Base-by-base conservation (phyloP, 2,797 vertebrate species). In the Sebastes nivosus region DNA sequence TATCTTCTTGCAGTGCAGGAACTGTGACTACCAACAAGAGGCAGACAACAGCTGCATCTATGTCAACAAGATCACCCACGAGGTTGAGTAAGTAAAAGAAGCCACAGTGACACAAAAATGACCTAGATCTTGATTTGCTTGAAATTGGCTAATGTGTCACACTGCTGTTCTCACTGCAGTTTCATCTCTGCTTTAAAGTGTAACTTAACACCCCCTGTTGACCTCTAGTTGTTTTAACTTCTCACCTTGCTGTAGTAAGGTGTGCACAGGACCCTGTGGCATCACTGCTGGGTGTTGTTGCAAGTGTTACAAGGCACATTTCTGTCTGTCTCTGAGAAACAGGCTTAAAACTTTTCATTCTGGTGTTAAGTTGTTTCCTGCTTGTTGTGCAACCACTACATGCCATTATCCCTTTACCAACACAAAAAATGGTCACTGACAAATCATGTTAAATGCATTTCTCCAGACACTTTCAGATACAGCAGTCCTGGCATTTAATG, bases 41-140 rank as follows among this genome's bases (percentile, higher is more conserved):
- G 97, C 98, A 0, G 98, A 99, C 93, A 99, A 98, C 93, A 98
- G 97, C 92, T 99, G 98, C 87, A 99, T 99, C 86, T 98, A 99
- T 8, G 98, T 99, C 74, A 99, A 99, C 91, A 99, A 99, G 93
- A 99, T 99, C 94, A 99, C 98, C 2, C 98, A 99, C 8, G 97
- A 99, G 91, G 98, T 98, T n/a, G 98, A 99, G 98, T 99, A 88
- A 97, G 98, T 98, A 85, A 50, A 3, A 24, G 2, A 60, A n/a
- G 27, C 4, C 4, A 63, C 5, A 65, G 8, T 34, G 30, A 1
- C 6, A 27, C 16, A 71, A 20, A 4, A 38, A 22, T 30, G 0
- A 22, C 2, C 6, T 27, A 20, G 5, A 20, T 27, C 8, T 18
- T 25, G 22, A 68, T 60, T 22, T 32, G 11, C 14, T 14, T 63